Evolutionary conservation across 2,797 vertebrate genomes (phyloP).

Genomic region (Allobates femoralis): DNA sequence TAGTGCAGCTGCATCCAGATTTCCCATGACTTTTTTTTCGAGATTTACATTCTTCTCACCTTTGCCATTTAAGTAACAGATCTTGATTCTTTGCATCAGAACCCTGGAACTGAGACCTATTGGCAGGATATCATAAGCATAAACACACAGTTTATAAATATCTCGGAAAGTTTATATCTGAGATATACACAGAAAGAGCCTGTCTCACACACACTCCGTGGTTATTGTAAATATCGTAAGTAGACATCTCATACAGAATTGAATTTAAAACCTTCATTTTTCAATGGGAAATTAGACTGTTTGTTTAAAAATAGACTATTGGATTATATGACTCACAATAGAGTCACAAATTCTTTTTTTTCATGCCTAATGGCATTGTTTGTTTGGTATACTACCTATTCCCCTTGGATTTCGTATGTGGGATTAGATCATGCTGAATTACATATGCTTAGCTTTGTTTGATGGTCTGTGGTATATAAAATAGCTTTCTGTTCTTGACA

Average conservation of each 20-base stretch:
- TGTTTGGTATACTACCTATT: constrained; percentile 64
- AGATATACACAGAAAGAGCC: constrained; percentile 70
- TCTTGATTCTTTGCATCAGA: constrained; percentile 65
- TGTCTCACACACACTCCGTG: constrained; percentile 69
- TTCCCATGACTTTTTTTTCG: constrained; percentile 65
- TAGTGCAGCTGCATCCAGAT: constrained; percentile 62
- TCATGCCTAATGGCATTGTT: constrained; percentile 58
- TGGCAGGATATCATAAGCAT: constrained; percentile 69
- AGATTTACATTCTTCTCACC: constrained; percentile 70
- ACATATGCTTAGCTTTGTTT: constrained; percentile 57
- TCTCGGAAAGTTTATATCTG: constrained; percentile 73
- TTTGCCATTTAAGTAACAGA: constrained; percentile 70
- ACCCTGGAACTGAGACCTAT: constrained; percentile 61
- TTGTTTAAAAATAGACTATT: constrained; percentile 59
- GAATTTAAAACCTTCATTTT: constrained; percentile 64
- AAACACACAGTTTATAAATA: constrained; percentile 75
- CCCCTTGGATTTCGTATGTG: constrained; percentile 59
- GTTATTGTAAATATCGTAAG: constrained; percentile 69
- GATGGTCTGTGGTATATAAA: constrained; percentile 62
- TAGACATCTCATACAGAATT: constrained; percentile 58
- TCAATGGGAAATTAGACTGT: constrained; percentile 67
- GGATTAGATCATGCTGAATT: constrained; percentile 65
- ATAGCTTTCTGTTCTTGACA: constrained; percentile 59
- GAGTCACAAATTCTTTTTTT: constrained; percentile 64
- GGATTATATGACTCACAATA: constrained; percentile 62